Conservation (phyloP, 2,888 invertebrate species). For the Epistrophella euchroma region DNA sequence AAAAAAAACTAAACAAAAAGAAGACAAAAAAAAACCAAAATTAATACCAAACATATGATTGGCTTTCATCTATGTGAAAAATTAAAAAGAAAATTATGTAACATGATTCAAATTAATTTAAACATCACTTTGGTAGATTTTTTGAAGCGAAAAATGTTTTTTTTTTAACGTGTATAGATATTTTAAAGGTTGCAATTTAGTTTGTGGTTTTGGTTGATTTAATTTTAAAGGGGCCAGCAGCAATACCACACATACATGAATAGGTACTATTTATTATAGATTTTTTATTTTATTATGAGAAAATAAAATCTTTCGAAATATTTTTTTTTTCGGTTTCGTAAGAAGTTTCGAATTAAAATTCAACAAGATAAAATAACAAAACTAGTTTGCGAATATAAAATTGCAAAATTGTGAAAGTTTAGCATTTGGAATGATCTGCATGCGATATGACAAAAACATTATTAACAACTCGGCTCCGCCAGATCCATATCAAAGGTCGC, state of each 20-base stretch:
- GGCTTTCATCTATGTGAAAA: slow-evolving; percentile 54
- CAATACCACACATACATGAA: too few species aligned
- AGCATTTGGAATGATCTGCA: not conserved
- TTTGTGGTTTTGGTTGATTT: slow-evolving; percentile 19
- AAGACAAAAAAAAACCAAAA: not conserved
- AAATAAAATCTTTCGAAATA: not conserved
- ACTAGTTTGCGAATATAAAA: slow-evolving; percentile 13
- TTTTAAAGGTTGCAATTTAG: slow-evolving; percentile 10
- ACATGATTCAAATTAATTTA: slow-evolving; percentile 56
- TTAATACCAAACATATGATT: slow-evolving; percentile 29
- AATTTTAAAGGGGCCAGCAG: not conserved
- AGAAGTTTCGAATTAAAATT: not conserved
- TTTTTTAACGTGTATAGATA: not conserved
- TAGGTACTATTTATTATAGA: not conserved
- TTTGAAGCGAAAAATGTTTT: slow-evolving; percentile 28
- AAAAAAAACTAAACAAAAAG: not conserved
- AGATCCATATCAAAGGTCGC: not conserved
- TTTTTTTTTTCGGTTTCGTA: not conserved
- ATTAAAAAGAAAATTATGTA: slow-evolving; percentile 56
- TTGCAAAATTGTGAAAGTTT: slow-evolving; percentile 17
- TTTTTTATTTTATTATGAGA: not conserved
- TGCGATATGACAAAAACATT: not conserved
- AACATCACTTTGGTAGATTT: slow-evolving; percentile 60
- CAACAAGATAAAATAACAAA: not conserved
- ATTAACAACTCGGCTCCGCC: not conserved